Conservation (phyloP, 2,113 vertebrate species). For the Xenus cinereus region DNA sequence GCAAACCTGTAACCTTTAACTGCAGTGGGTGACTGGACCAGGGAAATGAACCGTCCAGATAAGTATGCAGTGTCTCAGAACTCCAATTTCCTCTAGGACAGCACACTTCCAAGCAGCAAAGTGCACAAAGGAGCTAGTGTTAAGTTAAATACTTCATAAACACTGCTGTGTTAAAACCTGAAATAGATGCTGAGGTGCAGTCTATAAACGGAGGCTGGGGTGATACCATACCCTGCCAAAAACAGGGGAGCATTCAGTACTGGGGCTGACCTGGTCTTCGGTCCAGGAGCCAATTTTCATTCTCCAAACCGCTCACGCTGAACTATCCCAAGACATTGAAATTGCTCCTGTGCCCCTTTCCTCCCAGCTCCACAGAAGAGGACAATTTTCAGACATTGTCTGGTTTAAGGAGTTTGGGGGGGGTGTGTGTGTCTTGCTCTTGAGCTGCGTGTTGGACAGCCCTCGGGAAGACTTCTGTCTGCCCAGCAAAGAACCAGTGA, state of each 20-base stretch:
- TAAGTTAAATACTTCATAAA: background rate
- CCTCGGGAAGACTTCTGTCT: background rate
- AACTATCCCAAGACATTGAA: no score
- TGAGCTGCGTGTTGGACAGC: background rate
- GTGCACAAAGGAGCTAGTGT: background rate
- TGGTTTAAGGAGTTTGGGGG: background rate
- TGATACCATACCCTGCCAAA: background rate
- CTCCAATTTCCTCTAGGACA: background rate
- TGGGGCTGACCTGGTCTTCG: fast-evolving
- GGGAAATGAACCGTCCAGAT: conserved; percentile 2
- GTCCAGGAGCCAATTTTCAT: background rate
- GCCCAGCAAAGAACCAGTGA: background rate
- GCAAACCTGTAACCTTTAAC: conserved; percentile 44
- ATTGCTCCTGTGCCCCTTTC: background rate
- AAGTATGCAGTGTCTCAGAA: background rate
- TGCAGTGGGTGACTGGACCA: background rate
- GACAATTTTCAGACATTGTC: background rate
- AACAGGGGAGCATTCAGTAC: background rate
- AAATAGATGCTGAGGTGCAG: background rate
- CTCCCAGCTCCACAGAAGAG: background rate
- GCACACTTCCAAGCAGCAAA: background rate
- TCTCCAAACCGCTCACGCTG: background rate
- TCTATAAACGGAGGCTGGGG: background rate
- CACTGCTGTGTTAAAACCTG: background rate
- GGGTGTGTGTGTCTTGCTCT: background rate